Conservation (phyloP, 2,113 vertebrate species). For the Tauraco erythrolophus region DNA sequence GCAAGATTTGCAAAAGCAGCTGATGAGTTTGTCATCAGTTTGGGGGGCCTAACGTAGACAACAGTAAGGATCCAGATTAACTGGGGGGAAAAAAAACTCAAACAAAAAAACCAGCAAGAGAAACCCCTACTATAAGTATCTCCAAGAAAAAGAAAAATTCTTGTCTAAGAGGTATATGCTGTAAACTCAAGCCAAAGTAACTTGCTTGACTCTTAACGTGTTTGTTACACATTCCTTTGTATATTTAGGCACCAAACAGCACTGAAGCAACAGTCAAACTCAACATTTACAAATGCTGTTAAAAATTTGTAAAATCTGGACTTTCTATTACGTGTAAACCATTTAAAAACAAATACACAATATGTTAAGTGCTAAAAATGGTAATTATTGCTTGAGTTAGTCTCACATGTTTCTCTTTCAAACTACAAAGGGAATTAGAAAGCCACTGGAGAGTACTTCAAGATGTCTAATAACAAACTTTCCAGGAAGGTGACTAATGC, state of each 20-base stretch:
- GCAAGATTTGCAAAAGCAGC: no score
- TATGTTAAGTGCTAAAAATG: background rate
- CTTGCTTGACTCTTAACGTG: background rate
- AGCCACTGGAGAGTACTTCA: background rate
- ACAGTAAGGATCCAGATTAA: background rate
- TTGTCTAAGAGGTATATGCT: background rate
- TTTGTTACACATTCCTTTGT: background rate
- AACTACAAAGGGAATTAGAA: background rate
- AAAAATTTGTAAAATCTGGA: background rate
- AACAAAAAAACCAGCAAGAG: background rate
- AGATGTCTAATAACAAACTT: background rate
- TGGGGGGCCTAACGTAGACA: background rate
- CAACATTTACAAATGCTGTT: background rate
- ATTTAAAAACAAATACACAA: background rate
- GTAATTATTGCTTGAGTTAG: background rate
- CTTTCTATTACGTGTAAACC: background rate
- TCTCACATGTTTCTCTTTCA: background rate
- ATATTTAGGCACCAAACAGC: background rate
- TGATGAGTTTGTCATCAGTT: background rate
- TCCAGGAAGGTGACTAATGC: background rate
- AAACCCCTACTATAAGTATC: fast-evolving
- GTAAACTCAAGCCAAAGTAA: background rate
- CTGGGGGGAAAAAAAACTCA: background rate
- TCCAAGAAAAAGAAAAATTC: background rate
- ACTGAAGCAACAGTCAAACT: background rate